Percentiles rank a stretch among this genome's conserved stretches.
Conservation (phyloP, 2,797 vertebrate genomes). For the Sternotherus odoratus region DNA sequence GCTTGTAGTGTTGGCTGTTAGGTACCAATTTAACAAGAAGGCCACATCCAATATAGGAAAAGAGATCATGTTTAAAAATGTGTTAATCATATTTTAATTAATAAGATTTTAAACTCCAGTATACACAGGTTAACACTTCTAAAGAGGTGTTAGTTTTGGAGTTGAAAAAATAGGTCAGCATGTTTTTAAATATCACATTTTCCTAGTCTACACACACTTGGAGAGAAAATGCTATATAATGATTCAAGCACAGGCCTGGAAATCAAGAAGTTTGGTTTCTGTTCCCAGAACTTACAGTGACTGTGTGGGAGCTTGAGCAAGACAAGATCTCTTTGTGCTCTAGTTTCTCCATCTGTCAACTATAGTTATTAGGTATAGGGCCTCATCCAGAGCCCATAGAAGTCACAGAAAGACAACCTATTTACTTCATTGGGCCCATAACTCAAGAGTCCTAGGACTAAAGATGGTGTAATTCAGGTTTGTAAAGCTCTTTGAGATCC, state of each 20-base stretch:
- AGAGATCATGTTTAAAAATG: background rate
- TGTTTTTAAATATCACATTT: background rate
- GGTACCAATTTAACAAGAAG: background rate
- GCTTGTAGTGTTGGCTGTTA: background rate
- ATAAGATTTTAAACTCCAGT: background rate
- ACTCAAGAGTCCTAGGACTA: background rate
- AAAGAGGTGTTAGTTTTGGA: background rate
- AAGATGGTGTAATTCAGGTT: fast-evolving
- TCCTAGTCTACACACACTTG: background rate
- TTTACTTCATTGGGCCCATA: background rate
- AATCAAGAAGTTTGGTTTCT: background rate
- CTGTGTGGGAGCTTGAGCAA: background rate
- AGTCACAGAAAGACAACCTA: background rate
- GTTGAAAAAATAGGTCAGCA: background rate
- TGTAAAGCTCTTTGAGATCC: conserved; percentile 12
- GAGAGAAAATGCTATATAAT: background rate
- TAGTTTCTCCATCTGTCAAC: background rate
- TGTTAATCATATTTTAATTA: background rate
- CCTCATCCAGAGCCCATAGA: background rate
- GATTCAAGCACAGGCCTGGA: background rate
- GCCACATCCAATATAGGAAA: background rate
- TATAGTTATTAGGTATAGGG: background rate
- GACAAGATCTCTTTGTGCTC: background rate
- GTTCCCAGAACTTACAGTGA: background rate
- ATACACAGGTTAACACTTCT: background rate